Evolutionary conservation across 2,888 invertebrate genomes (phyloP).

Genomic region (Gryllus longicercus): DNA sequence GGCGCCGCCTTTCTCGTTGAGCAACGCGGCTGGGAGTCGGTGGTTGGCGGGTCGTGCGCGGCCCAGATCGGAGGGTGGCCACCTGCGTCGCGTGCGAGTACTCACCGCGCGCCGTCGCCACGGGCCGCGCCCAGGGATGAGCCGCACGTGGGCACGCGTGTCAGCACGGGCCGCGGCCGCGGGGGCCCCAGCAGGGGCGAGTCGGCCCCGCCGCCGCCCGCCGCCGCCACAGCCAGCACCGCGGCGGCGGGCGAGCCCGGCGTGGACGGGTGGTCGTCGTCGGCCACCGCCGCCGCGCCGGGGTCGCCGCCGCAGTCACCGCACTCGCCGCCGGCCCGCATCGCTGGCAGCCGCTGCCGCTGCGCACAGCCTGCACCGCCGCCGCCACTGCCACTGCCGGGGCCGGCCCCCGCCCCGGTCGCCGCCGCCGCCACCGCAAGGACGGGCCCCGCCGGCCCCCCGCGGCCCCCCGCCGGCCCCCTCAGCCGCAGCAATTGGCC

Average conservation of each 20-base stretch:
- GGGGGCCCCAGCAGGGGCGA: constrained; percentile 4
- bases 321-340: too few relatives aligned
- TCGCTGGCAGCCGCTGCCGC: too few relatives aligned
- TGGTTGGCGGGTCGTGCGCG: background rate
- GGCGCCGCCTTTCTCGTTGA: too few relatives aligned
- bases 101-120: constrained; percentile 4
- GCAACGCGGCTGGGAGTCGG: background rate
- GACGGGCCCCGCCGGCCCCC: background rate
- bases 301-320: background rate
- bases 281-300: background rate
- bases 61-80: background rate
- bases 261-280: background rate
- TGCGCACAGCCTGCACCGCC: too few relatives aligned
- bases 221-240: background rate
- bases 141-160: background rate
- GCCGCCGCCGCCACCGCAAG: background rate
- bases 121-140: background rate
- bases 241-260: background rate
- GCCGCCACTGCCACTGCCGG: too few relatives aligned
- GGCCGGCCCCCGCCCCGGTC: too few relatives aligned
- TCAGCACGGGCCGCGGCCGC: background rate
- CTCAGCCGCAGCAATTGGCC: background rate
- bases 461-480: background rate
- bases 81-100: background rate
- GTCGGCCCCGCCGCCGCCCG: background rate